A percentile compares a stretch with the other conserved stretches of the same genome.
phyloP scores from a whole-genome alignment of 2,888 invertebrate species.

The Caenorhabditis becei region DNA sequence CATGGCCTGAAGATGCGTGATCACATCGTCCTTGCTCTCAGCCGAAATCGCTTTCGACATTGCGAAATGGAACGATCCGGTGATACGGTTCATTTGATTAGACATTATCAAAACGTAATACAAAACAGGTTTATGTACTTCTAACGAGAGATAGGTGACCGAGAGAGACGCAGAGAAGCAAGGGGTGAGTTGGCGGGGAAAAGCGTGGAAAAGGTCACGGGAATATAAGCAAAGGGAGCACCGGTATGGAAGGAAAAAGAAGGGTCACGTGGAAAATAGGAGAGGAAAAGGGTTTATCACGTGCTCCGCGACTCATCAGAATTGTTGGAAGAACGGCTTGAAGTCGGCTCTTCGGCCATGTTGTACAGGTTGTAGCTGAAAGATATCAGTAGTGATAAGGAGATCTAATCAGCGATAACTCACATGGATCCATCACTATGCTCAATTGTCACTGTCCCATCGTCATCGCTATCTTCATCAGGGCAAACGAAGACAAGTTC shows the following conservation, averaged over 20 bases:
- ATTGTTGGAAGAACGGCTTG: constrained; percentile 66
- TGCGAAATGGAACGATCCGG: constrained; percentile 29
- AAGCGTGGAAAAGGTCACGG: constrained; percentile 27
- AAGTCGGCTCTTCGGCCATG: constrained; percentile 61
- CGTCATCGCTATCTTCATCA: constrained; percentile 85
- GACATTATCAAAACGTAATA: constrained; percentile 3
- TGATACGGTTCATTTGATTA: constrained; percentile 35
- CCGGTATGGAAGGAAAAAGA: background rate
- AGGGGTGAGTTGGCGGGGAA: background rate
- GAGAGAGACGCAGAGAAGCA: constrained; percentile 10
- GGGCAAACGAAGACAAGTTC: constrained; percentile 89
- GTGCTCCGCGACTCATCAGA: constrained; percentile 62
- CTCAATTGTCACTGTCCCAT: constrained; percentile 80
- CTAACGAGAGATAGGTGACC: background rate
- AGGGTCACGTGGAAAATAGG: background rate
- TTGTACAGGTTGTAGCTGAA: constrained; percentile 69
- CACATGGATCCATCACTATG: constrained; percentile 76
- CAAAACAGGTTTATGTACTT: too few species aligned
- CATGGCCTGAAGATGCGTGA: constrained; percentile 32
- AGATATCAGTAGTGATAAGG: background rate
- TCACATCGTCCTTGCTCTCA: constrained; percentile 40
- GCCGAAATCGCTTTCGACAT: constrained; percentile 29
- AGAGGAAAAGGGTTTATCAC: constrained; percentile 10
- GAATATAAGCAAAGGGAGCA: constrained; percentile 31
- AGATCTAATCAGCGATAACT: constrained; percentile 26